A percentile compares a stretch with the other conserved stretches of the same genome.
Evolutionary conservation across 2,888 invertebrate genomes (phyloP).

Genomic region (Selenia dentaria): DNA sequence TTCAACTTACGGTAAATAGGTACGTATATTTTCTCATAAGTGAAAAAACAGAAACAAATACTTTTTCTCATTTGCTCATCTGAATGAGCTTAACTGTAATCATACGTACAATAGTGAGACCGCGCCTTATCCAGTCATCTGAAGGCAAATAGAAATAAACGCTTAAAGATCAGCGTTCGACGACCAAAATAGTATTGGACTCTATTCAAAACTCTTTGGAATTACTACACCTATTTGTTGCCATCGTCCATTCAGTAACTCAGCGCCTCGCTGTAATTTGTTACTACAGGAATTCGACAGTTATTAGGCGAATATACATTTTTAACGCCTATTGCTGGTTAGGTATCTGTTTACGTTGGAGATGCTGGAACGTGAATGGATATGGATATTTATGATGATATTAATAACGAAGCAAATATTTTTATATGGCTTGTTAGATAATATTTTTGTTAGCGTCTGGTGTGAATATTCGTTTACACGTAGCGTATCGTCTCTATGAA

Average conservation of each 20-base stretch:
- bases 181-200: constrained; percentile 81
- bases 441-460: constrained; percentile 30
- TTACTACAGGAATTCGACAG: constrained; percentile 68
- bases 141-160: constrained; percentile 69
- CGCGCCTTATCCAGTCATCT: constrained; percentile 62
- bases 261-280: constrained; percentile 70
- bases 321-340: constrained; percentile 45
- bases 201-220: constrained; percentile 82
- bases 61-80: constrained; percentile 18
- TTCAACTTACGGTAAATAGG: no score
- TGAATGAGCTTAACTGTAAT: not conserved
- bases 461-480: constrained; percentile 29
- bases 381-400: constrained; percentile 47
- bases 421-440: constrained; percentile 42
- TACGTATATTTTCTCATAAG: constrained; percentile 21
- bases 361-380: constrained; percentile 43
- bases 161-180: constrained; percentile 70
- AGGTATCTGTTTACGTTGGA: constrained; percentile 52
- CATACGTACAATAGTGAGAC: constrained; percentile 32
- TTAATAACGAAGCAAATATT: constrained; percentile 50
- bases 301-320: constrained; percentile 70
- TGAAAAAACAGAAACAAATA: constrained; percentile 20
- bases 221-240: constrained; percentile 81
- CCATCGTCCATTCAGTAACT: constrained; percentile 79
- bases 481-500: constrained; percentile 15